These are phyloP conservation scores for Numida meleagris DNA, from an alignment of 2,113 vertebrate genomes.

Conservation along the genomic window DNA sequence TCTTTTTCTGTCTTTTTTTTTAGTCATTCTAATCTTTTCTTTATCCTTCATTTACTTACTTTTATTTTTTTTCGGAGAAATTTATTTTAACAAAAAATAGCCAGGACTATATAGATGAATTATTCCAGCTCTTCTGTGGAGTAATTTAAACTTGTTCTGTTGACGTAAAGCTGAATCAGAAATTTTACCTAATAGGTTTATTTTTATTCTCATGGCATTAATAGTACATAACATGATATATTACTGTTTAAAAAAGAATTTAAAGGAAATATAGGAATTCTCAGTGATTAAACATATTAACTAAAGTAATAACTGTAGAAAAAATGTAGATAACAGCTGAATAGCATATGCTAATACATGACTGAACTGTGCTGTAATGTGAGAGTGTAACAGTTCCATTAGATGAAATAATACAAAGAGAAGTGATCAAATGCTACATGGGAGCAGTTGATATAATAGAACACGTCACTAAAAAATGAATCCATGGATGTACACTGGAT, in stretches of 20 bases:
- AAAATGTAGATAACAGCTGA: not conserved
- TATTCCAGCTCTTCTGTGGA: not conserved
- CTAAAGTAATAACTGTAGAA: not conserved
- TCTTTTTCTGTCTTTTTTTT: not conserved
- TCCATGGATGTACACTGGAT: not conserved
- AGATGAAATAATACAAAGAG: not conserved
- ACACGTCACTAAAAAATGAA: not conserved
- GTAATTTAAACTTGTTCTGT: not conserved
- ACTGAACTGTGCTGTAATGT: not conserved
- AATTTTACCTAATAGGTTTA: not conserved
- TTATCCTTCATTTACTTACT: not conserved
- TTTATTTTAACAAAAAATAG: not conserved
- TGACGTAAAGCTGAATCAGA: not conserved
- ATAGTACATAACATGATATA: not conserved
- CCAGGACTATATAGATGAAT: not conserved
- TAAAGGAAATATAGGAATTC: not conserved
- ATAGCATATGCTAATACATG: accelerated
- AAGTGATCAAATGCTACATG: not conserved
- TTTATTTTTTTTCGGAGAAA: not conserved
- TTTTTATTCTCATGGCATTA: not conserved
- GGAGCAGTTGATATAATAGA: not conserved
- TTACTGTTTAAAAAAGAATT: not conserved
- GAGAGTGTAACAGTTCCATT: not conserved
- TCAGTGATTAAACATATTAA: not conserved
- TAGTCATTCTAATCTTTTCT: not conserved